Conservation (phyloP, 2,113 vertebrate species). For the Paracanthobrama guichenoti region DNA sequence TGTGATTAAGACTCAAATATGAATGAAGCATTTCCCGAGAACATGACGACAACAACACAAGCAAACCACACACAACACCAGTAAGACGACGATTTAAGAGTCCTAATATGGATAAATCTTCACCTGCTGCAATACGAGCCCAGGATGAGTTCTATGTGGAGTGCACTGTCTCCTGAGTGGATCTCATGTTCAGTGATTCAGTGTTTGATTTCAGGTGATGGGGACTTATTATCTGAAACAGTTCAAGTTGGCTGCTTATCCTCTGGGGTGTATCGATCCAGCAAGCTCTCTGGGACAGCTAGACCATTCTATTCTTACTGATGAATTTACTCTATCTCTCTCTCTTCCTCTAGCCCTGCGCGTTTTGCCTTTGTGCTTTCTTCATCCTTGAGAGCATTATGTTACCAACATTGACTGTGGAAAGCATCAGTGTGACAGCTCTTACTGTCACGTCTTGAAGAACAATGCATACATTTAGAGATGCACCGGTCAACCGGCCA, state of each 20-base stretch:
- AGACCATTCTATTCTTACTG: constrained; percentile 51
- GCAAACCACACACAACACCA: neutral
- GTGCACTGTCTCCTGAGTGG: constrained; percentile 30
- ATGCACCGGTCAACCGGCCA: too few relatives aligned
- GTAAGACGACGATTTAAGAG: neutral
- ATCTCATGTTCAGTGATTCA: constrained; percentile 41
- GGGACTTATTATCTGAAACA: constrained; percentile 56
- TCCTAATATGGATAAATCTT: neutral
- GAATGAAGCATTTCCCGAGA: neutral
- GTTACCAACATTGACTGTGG: constrained; percentile 14
- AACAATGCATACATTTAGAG: neutral
- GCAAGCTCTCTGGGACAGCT: constrained; percentile 42
- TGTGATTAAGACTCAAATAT: neutral
- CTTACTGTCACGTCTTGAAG: neutral
- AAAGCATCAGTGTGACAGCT: constrained; percentile 16
- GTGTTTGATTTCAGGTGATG: constrained; percentile 59
- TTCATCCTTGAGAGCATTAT: constrained; percentile 9
- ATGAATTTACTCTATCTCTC: constrained; percentile 27
- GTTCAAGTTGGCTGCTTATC: constrained; percentile 54
- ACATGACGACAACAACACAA: too few relatives aligned
- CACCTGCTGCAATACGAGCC: neutral
- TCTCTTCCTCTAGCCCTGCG: neutral
- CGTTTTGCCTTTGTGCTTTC: neutral
- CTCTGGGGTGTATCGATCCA: constrained; percentile 52
- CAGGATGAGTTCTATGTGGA: constrained; percentile 16